Conservation (phyloP, 2,113 vertebrate genomes). For the Istiophorus platypterus region DNA sequence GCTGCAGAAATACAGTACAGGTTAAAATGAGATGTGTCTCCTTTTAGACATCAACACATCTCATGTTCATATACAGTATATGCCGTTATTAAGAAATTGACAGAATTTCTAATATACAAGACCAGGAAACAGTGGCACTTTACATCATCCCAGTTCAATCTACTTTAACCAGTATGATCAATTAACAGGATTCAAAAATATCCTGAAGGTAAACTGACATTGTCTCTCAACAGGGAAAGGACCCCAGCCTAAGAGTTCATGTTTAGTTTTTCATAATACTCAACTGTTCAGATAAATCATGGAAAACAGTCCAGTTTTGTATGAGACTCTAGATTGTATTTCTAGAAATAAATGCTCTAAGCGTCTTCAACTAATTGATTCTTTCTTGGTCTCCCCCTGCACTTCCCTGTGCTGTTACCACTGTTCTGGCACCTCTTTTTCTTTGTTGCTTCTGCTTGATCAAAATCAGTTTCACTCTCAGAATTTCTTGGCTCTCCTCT, state of each 20-base stretch:
- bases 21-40: too few species aligned
- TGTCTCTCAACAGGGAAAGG: too few species aligned
- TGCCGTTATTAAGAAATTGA: too few species aligned
- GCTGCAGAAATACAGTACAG: too few species aligned
- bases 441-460: background rate
- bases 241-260: background rate
- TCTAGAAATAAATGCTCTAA: background rate
- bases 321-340: background rate
- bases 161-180: background rate
- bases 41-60: too few species aligned
- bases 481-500: constrained; percentile 8
- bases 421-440: background rate
- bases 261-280: background rate
- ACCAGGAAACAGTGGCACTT: background rate
- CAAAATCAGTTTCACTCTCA: constrained; percentile 24
- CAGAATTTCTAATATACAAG: too few species aligned
- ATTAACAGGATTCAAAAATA: background rate
- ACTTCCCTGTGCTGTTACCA: background rate
- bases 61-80: too few species aligned
- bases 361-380: background rate
- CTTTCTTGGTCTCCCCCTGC: constrained; percentile 10
- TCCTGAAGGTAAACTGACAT: background rate
- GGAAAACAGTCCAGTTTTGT: background rate
- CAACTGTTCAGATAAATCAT: background rate
- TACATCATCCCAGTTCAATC: background rate